A percentile compares a stretch with the other conserved stretches of the same genome.
phyloP scores from a whole-genome alignment of 2,113 vertebrate species.

The Rissa tridactyla region DNA sequence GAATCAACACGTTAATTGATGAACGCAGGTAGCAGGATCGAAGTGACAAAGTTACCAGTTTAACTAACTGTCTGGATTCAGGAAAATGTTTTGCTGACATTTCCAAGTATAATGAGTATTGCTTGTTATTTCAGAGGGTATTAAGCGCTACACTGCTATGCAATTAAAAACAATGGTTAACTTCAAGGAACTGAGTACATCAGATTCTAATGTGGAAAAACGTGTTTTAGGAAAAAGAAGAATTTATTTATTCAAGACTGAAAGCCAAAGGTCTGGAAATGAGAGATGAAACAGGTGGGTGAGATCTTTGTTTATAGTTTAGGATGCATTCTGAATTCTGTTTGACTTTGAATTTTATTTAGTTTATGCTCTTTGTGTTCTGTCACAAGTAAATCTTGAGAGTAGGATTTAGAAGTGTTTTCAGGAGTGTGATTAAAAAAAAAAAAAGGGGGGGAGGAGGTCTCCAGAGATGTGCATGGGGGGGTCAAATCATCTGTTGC shows the following conservation, averaged over 20 bases:
- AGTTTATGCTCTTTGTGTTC: not conserved
- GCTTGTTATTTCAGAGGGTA: not conserved
- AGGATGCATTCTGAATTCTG: not conserved
- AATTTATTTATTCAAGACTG: constrained; percentile 82
- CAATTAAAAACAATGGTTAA: not conserved
- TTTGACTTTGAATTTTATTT: not conserved
- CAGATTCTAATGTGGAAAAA: constrained; percentile 12
- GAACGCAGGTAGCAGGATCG: not conserved
- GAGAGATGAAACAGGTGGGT: constrained; percentile 83
- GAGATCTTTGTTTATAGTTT: not conserved
- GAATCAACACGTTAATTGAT: not conserved
- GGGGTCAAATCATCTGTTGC: not conserved
- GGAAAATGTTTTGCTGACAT: not conserved
- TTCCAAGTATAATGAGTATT: not conserved
- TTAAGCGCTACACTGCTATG: not conserved
- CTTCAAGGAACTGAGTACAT: not conserved
- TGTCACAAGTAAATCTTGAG: not conserved
- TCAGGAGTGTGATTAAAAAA: not conserved
- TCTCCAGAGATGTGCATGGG: not conserved
- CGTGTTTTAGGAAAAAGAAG: constrained; percentile 87
- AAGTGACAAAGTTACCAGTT: not conserved
- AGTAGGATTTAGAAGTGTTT: not conserved
- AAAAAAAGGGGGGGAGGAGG: not conserved
- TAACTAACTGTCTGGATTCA: not conserved
- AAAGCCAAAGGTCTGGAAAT: constrained; percentile 77